Base-by-base conservation (phyloP, 2,113 vertebrate genomes). In the Forbesichthys agassizii region DNA sequence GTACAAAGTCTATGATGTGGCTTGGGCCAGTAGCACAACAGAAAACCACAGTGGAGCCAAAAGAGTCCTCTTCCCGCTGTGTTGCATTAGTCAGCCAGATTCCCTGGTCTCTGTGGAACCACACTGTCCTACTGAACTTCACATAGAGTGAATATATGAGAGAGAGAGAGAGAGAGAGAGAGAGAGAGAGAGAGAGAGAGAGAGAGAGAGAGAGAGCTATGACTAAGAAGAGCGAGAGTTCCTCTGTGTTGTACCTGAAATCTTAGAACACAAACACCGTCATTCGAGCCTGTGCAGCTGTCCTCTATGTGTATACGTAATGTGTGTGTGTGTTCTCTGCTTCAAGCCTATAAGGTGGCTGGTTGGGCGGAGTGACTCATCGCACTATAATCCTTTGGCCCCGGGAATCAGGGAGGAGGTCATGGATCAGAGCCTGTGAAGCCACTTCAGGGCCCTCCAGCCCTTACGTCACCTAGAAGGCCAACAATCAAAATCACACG, bases 121-220 rank as follows among this genome's bases (percentile, higher is more conserved):
- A 8, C 42, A 48, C 80, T 88, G 83, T 85, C 86, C 88, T 74
- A 89, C 82, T 90, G 87, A 91, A 87, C 87, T 88, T 74, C 56
- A 61, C 69, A 48, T 61, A 74, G 52, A 57, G 61, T 18, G 75
- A 60, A 55, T 66, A 75, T 55, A n/a, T n/a, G 56, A 12, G 47
- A n/a, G 62, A 46, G 49, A 1, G 11, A 11, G 52, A 64, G 65
- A 59, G 61, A 61, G 33, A 60, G 59, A 27, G 52, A 54, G 66
- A 75, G 62, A 14, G 49, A 6, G 51, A 11, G 62, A 52, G 20
- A 13, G 61, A 61, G 65, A 75, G 84, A 82, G 77, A 80, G 78
- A 48, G 71, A 58, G 65, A 79, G 84, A 85, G 77, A 83, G 77
- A 47, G 73, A 63, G 67, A 80, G 83, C 83, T 76, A 83, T 75